Percentiles rank a stretch among this genome's conserved stretches.
phyloP scores from a whole-genome alignment of 2,888 invertebrate species.

The Protodeltote pygarga region DNA sequence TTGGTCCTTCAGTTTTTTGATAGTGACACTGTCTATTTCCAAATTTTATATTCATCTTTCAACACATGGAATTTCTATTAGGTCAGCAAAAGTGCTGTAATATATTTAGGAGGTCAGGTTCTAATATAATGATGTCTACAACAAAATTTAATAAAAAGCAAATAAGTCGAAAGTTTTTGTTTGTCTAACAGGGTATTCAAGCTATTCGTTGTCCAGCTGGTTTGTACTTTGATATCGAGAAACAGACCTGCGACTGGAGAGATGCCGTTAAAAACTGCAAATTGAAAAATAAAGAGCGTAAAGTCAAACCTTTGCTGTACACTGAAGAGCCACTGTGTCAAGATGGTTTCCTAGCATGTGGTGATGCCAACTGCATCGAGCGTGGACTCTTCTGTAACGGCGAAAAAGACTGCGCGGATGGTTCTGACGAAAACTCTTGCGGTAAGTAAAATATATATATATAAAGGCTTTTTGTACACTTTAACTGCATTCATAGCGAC shows the following conservation, averaged over 20 bases:
- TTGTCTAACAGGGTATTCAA: conserved; percentile 91
- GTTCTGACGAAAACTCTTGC: conserved; percentile 96
- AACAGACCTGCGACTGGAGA: conserved; percentile 98
- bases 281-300: conserved; percentile 95
- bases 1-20: too few species aligned
- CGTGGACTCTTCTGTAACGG: conserved; percentile 97
- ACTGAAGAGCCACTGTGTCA: conserved; percentile 96
- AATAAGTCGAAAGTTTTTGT: conserved; percentile 38
- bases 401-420: conserved; percentile 95
- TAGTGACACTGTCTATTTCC: too few species aligned
- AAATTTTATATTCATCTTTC: too few species aligned
- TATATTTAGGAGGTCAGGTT: too few species aligned
- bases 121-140: too few species aligned
- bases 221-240: conserved; percentile 96
- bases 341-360: conserved; percentile 95
- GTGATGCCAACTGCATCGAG: conserved; percentile 95
- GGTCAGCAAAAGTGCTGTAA: too few species aligned
- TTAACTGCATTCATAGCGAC: neutral
- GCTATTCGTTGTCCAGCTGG: conserved; percentile 97
- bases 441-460: conserved; percentile 87
- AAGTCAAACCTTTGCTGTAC: conserved; percentile 94
- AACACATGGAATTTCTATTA: too few species aligned
- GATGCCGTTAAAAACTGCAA: conserved; percentile 97
- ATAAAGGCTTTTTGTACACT: neutral
- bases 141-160: neutral